Evolutionary conservation across 2,797 vertebrate genomes (phyloP), one percentile per base, ranked within the genome.

Genomic region (Paratrypauchen microcephalus): DNA sequence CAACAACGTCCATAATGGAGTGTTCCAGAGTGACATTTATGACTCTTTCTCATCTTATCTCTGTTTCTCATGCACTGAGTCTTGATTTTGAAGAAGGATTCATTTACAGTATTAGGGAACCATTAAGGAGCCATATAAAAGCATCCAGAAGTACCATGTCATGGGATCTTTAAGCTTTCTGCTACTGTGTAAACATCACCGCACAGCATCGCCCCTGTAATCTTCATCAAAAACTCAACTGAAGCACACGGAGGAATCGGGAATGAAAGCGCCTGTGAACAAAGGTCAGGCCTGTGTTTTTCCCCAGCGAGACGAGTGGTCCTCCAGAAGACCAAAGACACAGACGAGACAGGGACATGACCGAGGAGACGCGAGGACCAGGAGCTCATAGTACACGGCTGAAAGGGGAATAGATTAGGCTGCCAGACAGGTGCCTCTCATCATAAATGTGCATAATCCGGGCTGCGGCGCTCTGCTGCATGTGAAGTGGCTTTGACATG

Each of bases 241-340:
- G 74, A 57, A 67, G 78, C 67, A 30, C 62, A 26, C 48, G 66
- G 74, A 70, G 45, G 63, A 69, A 75, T 69, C 30, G 2, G 26
- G 24, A 71, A 76, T 83, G 74, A 73, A 79, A 81, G 76, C 32
- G 13, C 39, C 67, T 66, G 9, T 47, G 26, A 75, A 50, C 32
- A 75, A 86, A 87, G 87, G 89, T 84, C 84, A 45, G 57, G 28
- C 30, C 79, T 66, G 80, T 90, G 83, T 81, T 72, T 61, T 90
- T 74, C 81, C 77, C 71, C 5, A 5, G 32, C 2, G 68, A 80
- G 74, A 80, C 68, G 15, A 64, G 72, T 21, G 72, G 76, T 79
- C 83, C 86, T 86, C 88, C 83, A 56, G 70, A 72, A 76, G 75
- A 71, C 65, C 41, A 66, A 39, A 39, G 62, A 61, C 66, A 60